phyloP scores from a whole-genome alignment of 2,888 invertebrate genomes.

The Oligia fasciuncula region DNA sequence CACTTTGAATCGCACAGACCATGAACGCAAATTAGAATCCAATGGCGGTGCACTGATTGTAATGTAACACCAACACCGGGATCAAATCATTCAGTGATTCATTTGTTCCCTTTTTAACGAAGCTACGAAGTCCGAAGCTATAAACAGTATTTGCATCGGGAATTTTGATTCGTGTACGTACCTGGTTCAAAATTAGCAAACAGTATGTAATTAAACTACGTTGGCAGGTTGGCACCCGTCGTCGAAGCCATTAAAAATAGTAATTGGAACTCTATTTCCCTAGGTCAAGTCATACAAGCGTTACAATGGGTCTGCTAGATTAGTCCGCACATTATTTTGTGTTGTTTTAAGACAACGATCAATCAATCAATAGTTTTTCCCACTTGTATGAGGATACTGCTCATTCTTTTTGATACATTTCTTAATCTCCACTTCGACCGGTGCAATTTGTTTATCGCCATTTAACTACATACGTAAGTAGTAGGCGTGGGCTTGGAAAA shows the following conservation, averaged over 20 bases:
- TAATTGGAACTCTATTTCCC: constrained; percentile 25
- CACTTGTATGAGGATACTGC: background rate
- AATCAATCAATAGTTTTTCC: background rate
- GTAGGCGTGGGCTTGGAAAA: background rate
- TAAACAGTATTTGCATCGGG: constrained; percentile 9
- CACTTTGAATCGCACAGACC: constrained; percentile 40
- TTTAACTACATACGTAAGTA: background rate
- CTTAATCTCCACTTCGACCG: background rate
- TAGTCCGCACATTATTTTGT: background rate
- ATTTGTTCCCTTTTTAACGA: constrained; percentile 5
- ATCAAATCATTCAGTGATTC: constrained; percentile 42
- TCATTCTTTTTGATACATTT: background rate
- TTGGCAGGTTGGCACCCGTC: background rate
- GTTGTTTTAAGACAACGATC: background rate
- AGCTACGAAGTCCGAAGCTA: background rate
- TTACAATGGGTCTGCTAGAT: background rate
- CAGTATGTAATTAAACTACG: constrained; percentile 8
- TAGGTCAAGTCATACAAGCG: background rate
- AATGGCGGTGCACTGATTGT: constrained; percentile 52
- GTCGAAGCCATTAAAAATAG: constrained; percentile 1
- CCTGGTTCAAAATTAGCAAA: constrained; percentile 23
- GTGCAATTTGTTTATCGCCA: background rate
- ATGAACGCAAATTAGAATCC: constrained; percentile 53
- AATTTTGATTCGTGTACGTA: constrained; percentile 15
- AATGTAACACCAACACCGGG: constrained; percentile 30